Percentiles rank a stretch among this genome's conserved stretches.
These are phyloP conservation scores for Colostygia pectinataria DNA, from an alignment of 2,888 invertebrate species.

Conservation along the genomic window DNA sequence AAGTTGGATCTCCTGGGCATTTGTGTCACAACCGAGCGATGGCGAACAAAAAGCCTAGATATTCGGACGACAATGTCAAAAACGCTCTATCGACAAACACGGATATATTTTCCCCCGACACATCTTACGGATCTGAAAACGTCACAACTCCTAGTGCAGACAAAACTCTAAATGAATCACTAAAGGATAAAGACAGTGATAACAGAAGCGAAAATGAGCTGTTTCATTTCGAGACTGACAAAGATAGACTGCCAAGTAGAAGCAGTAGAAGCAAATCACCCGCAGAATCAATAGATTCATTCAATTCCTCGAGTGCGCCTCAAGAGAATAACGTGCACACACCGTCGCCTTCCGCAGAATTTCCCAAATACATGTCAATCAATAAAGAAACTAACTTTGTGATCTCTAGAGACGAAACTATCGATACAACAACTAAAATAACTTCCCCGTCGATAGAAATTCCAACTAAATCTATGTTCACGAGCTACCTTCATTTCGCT, in stretches of 20 bases:
- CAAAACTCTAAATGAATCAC: slow-evolving; percentile 66
- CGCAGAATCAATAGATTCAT: slow-evolving; percentile 69
- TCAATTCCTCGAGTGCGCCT: slow-evolving; percentile 54
- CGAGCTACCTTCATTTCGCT: slow-evolving; percentile 75
- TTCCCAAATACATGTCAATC: slow-evolving; percentile 57
- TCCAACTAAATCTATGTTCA: slow-evolving; percentile 77
- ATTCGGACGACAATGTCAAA: slow-evolving; percentile 77
- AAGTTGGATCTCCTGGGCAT: slow-evolving; percentile 77
- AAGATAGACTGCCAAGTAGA: slow-evolving; percentile 66
- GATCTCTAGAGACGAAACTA: slow-evolving; percentile 46
- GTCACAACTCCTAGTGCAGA: slow-evolving; percentile 70
- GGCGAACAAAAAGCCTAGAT: slow-evolving; percentile 77
- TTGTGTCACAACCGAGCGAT: slow-evolving; percentile 64
- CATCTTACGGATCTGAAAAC: slow-evolving; percentile 77
- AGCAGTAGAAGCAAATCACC: slow-evolving; percentile 74
- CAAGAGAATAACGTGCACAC: slow-evolving; percentile 59
- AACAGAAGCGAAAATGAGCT: slow-evolving; percentile 89
- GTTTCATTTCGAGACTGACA: slow-evolving; percentile 75
- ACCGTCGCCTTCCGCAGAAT: slow-evolving; percentile 69
- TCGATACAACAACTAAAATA: slow-evolving; percentile 42
- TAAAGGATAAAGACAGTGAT: slow-evolving; percentile 81
- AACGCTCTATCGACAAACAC: slow-evolving; percentile 62
- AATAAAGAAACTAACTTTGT: slow-evolving; percentile 49
- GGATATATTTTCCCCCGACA: slow-evolving; percentile 78
- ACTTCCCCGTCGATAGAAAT: slow-evolving; percentile 89